These are phyloP conservation scores for Cynopterus sphinx DNA, from an alignment of 2,797 vertebrate species.

Conservation along the genomic window DNA sequence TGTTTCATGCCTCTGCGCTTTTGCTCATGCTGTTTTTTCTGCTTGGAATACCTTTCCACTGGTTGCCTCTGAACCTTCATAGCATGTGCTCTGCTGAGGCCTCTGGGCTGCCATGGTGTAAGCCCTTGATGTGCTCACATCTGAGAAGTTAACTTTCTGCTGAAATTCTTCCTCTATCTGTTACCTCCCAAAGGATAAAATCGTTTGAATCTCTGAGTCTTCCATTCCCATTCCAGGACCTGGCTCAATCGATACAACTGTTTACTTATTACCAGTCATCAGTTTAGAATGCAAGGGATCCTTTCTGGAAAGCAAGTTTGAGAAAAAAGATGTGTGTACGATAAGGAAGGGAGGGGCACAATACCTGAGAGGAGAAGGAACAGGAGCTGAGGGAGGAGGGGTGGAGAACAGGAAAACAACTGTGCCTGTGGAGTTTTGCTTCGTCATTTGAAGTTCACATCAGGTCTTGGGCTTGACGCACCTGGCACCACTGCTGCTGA, in stretches of 20 bases:
- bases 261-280: background rate
- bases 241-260: background rate
- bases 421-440: background rate
- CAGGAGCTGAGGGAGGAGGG: background rate
- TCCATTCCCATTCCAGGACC: background rate
- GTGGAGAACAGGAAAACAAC: background rate
- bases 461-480: background rate
- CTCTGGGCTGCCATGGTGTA: background rate
- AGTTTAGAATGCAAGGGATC: background rate
- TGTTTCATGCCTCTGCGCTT: background rate
- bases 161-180: background rate
- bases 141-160: background rate
- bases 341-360: background rate
- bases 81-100: background rate
- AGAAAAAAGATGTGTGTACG: background rate
- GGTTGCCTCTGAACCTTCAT: background rate
- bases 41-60: background rate
- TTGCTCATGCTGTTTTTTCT: background rate
- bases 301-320: slow-evolving; percentile 16
- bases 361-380: background rate
- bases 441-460: background rate
- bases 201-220: background rate
- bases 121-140: background rate
- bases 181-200: background rate
- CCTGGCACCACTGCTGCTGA: background rate